These are phyloP conservation scores for Callospermophilus lateralis DNA, from an alignment of 2,113 vertebrate genomes.

Conservation along the genomic window DNA sequence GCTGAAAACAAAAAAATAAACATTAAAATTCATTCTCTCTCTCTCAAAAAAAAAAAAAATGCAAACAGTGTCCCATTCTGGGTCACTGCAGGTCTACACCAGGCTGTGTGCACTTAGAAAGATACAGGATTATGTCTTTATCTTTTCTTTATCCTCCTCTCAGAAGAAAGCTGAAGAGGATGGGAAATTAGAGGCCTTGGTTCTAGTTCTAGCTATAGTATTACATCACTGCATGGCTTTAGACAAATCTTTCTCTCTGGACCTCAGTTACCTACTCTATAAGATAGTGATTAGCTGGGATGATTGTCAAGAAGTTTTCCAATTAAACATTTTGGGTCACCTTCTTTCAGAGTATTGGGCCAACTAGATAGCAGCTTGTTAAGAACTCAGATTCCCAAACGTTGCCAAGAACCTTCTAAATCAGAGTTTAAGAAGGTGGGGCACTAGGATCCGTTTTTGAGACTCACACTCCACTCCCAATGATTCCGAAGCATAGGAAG, in stretches of 20 bases:
- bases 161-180: background rate
- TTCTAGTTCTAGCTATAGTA: background rate
- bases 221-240: background rate
- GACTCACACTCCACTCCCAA: fast-evolving
- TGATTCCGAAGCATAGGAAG: background rate
- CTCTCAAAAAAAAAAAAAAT: background rate
- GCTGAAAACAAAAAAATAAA: too few species aligned
- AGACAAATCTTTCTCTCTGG: background rate
- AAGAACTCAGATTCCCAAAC: slow-evolving; percentile 6
- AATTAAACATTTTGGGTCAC: background rate
- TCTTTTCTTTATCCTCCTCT: background rate
- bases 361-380: background rate
- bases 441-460: background rate
- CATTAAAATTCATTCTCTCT: too few species aligned
- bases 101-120: slow-evolving; percentile 24
- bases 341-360: background rate
- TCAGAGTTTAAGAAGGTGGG: background rate
- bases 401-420: background rate
- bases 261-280: background rate
- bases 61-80: background rate
- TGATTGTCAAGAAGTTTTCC: background rate
- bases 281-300: slow-evolving; percentile 13
- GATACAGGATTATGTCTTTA: background rate
- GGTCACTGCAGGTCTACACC: background rate
- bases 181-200: background rate